A percentile compares a stretch with the other conserved stretches of the same genome.
Evolutionary conservation across 2,888 invertebrate genomes (phyloP).

Genomic region (Rosalia funebris): DNA sequence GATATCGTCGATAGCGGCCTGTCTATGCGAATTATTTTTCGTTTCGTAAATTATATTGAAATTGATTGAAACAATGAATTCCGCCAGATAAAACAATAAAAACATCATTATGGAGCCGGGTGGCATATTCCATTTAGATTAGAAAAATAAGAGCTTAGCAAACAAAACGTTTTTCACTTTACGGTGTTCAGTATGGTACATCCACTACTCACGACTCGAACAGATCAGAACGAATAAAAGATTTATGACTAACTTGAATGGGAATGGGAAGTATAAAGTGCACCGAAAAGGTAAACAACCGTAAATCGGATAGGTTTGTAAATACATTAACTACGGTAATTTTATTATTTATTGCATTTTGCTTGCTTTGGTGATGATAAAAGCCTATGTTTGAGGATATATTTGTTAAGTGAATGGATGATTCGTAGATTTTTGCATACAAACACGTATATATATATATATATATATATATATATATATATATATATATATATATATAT

Average conservation of each 20-base stretch:
- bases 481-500: too few relatives aligned
- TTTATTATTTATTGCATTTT: slow-evolving; percentile 3
- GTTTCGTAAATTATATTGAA: background rate
- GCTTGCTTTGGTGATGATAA: background rate
- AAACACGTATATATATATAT: too few relatives aligned
- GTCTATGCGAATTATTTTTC: background rate
- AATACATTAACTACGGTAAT: slow-evolving; percentile 9
- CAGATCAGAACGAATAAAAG: slow-evolving; percentile 4
- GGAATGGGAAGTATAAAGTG: slow-evolving; percentile 14
- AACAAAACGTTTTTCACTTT: background rate
- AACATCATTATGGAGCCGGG: background rate
- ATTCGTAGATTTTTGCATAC: too few relatives aligned
- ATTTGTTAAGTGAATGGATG: too few relatives aligned
- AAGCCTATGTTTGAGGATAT: background rate
- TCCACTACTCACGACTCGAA: slow-evolving; percentile 7
- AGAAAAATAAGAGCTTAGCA: background rate
- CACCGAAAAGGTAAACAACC: slow-evolving; percentile 17
- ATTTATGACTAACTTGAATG: slow-evolving; percentile 11
- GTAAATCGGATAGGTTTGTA: slow-evolving; percentile 15
- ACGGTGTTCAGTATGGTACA: background rate
- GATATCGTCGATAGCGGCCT: background rate
- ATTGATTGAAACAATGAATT: background rate
- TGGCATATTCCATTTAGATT: slow-evolving; percentile 11
- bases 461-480: too few relatives aligned
- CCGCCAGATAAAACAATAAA: slow-evolving; percentile 4